Evolutionary conservation across 2,113 vertebrate genomes (phyloP).

Genomic region (Bubalus kerabau): DNA sequence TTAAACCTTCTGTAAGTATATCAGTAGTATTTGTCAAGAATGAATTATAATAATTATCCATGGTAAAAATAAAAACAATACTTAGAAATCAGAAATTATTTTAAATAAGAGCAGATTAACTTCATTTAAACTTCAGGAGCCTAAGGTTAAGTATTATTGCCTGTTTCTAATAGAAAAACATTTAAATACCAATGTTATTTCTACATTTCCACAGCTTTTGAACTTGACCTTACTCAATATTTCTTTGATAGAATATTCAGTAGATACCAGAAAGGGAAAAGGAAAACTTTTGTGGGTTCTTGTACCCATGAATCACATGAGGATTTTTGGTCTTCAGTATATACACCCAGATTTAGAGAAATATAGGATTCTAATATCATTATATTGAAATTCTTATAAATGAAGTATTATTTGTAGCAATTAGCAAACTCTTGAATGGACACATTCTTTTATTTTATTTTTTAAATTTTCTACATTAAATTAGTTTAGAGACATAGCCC

Average conservation of each 20-base stretch:
- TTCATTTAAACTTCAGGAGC: background rate
- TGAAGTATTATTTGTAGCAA: background rate
- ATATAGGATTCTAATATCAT: background rate
- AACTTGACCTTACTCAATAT: background rate
- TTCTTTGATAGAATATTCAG: background rate
- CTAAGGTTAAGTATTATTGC: background rate
- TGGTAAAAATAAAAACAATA: background rate
- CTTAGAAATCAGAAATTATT: background rate
- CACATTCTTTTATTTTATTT: background rate
- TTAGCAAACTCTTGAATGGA: background rate
- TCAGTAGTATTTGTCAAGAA: background rate
- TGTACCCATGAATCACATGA: background rate
- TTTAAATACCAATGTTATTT: background rate
- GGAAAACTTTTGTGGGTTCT: background rate
- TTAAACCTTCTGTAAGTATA: background rate
- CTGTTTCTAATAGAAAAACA: background rate
- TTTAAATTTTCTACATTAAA: background rate
- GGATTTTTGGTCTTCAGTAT: background rate
- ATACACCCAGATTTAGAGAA: background rate
- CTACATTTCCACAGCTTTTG: background rate
- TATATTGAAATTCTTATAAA: background rate
- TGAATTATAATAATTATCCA: background rate
- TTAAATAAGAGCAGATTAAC: background rate
- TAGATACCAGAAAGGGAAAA: background rate
- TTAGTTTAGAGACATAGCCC: background rate